phyloP scores from a whole-genome alignment of 2,888 invertebrate genomes.

The Lycophotia porphyrea region DNA sequence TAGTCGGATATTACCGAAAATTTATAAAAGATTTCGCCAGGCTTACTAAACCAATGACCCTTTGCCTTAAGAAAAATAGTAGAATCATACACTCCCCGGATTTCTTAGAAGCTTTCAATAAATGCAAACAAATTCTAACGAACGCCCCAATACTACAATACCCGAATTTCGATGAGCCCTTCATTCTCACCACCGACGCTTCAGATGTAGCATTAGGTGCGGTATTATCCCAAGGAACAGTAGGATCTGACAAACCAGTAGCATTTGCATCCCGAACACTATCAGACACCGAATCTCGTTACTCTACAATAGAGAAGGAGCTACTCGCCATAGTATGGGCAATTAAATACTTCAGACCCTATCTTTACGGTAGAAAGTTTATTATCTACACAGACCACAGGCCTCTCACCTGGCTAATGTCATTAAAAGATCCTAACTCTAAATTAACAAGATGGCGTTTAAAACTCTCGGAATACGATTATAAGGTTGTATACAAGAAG shows the following conservation, averaged over 20 bases:
- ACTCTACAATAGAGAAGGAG: conserved; percentile 74
- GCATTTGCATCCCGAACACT: too few species aligned
- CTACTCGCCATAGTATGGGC: conserved; percentile 74
- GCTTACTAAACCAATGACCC: conserved; percentile 49
- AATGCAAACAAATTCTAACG: neutral
- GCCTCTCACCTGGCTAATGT: neutral
- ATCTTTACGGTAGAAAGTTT: conserved; percentile 64
- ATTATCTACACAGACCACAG: neutral
- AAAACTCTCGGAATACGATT: conserved; percentile 35
- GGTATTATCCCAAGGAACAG: neutral
- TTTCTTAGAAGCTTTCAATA: conserved; percentile 14
- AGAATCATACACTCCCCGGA: conserved; percentile 1
- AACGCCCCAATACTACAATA: neutral
- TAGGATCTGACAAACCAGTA: neutral
- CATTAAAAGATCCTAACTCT: neutral
- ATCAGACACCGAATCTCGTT: conserved; percentile 57
- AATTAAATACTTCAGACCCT: conserved; percentile 73
- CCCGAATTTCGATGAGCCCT: neutral
- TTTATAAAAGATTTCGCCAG: conserved; percentile 38
- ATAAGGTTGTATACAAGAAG: conserved; percentile 33
- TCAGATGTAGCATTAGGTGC: neutral
- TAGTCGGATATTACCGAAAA: too few species aligned
- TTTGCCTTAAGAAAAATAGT: conserved; percentile 39
- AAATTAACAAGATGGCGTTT: conserved; percentile 38
- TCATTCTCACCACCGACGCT: neutral